phyloP scores from a whole-genome alignment of 2,888 invertebrate genomes.

The Halictus quadricinctus region DNA sequence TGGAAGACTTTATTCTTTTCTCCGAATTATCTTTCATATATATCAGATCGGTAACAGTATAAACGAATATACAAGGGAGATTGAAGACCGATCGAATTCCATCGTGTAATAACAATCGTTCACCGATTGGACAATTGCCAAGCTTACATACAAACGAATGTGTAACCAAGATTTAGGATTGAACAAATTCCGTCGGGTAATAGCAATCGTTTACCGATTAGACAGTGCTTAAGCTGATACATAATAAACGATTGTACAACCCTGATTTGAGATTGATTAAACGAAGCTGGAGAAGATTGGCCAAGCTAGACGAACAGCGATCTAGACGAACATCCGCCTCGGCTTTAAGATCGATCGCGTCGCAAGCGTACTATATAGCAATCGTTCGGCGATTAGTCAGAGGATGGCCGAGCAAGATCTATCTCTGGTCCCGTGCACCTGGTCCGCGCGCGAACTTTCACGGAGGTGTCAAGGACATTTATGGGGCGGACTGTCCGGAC shows the following conservation, averaged over 20 bases:
- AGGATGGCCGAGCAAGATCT: not conserved
- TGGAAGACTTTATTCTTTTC: too few species aligned
- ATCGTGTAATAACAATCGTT: not conserved
- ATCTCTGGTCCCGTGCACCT: constrained; percentile 25
- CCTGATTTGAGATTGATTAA: not conserved
- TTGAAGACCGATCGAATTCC: not conserved
- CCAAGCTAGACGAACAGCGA: not conserved
- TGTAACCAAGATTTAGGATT: not conserved
- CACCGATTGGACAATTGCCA: not conserved
- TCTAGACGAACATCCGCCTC: not conserved
- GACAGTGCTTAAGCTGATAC: too few species aligned
- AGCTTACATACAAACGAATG: not conserved
- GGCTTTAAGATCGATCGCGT: not conserved
- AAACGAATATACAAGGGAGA: not conserved
- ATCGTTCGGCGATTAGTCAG: constrained; percentile 3
- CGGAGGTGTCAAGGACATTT: constrained; percentile 68
- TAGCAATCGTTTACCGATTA: too few species aligned
- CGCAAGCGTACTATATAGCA: not conserved
- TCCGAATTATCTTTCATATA: too few species aligned
- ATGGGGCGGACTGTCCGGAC: constrained; percentile 58
- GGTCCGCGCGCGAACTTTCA: constrained; percentile 53
- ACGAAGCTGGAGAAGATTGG: not conserved
- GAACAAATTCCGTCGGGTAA: too few species aligned
- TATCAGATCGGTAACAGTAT: not conserved
- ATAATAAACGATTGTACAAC: too few species aligned